Evolutionary conservation across 2,888 invertebrate species (phyloP), one percentile per base, ranked within the genome.

Genomic region (Acanthosoma haemorrhoidale): DNA sequence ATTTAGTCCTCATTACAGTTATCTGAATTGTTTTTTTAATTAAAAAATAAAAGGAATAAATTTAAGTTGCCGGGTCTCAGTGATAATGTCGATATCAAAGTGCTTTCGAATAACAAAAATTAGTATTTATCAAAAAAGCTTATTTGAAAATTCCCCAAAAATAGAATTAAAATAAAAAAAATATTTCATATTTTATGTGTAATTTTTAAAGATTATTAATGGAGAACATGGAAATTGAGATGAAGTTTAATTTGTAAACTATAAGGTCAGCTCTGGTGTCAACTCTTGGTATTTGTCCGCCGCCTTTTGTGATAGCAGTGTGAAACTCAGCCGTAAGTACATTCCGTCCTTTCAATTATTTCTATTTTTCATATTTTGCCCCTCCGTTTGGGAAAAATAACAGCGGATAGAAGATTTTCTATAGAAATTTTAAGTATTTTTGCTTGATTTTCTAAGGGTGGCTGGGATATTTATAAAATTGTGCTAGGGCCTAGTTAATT

Each of bases 231-330:
- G 11, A 36, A 36, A 36, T 36, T 11, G 11, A 36, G 8, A 34
- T 32, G 13, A 13, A 18, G 36, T 16, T 29, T 21, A 60, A 32
- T 34, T 34, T 34, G 21, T 18, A 36, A 60, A 60, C 29, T 60
- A 60, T 60, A 60, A 60, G 13, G 60, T 34, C 18, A 60, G 60
- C 60, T 36, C 60, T 60, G 60, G 60, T 60, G 60, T 60, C 32
- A 36, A 60, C 36, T 29, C 41, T 34, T 11, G 29, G 67, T 67
- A 67, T 67, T 51, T 51, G 31, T 67, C 67, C 67, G 67, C 67
- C 67, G 67, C 67, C 67, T 67, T 67, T 67, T 67, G 67, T 57
- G 67, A 67, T 57, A 67, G 51, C 36, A 57, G 67, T 67, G 67
- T 67, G 67, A 67, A 67, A 51, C 16, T 25, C n/a, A 51, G 18